Base-by-base conservation (phyloP, 2,113 vertebrate species). In the Rhabdomys dilectus region DNA sequence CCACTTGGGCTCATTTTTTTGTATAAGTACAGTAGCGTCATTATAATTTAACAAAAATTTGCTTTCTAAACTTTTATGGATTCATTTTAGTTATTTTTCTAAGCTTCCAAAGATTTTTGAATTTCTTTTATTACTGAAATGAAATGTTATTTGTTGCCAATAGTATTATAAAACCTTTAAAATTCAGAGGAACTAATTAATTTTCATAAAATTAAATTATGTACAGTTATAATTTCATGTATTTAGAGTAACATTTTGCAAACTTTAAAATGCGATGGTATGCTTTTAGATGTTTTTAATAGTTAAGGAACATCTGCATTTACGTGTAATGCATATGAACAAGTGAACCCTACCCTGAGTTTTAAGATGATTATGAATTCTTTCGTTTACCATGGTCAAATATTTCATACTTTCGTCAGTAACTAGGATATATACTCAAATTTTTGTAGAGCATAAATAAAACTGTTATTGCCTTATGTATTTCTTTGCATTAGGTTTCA, bases 281-380 rank as follows among this genome's bases (percentile, higher is more conserved):
- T 42, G 21, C 8, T 42, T 45, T 3, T 64, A 85, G 1, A 4
- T 42, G 58, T 31, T 9, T 16, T 42, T 39, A 81, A 45, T 22
- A 0, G 58, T 19, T 70, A 21, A 10, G 9, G 9, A n/a, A 12
- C 29, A 5, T n/a, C 10, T 60, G 2, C 31, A 3, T 29, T 15
- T 5, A 4, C 29, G 3, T 1, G 4, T 4, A 53, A 17, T 5
- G 4, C 10, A 39, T 62, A 15, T 9, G 8, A 84, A 60, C 11
- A 26, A 39, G 21, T 85, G 58, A 2, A 10, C 2, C 1, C 77
- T 80, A 80, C 34, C 2, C 31, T 5, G 17, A 11, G 51, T 36
- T 53, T n/a, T 36, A 56, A 22, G 31, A 36, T 21, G 8, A 53
- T 53, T 80, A 36, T 16, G 36, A 82, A 58, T 60, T 22, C 78